A percentile compares a stretch with the other conserved stretches of the same genome.
Conservation (phyloP, 64 coral and sea anemone species). For the Hydrozoanthus tunicans region DNA sequence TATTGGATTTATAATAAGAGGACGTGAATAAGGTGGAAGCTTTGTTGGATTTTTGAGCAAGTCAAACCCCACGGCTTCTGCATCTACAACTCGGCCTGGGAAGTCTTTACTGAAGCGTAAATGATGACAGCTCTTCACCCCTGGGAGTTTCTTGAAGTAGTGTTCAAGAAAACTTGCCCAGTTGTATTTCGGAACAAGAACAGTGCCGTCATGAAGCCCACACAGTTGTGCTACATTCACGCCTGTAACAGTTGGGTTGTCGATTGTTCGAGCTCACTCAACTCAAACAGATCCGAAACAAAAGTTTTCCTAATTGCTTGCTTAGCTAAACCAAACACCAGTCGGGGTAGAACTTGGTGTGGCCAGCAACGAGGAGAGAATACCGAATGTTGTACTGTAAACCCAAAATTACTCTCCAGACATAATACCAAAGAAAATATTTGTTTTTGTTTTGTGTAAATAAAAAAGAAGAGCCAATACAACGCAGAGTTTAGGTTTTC, state of each 20-base stretch:
- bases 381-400: background rate
- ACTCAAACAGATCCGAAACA: slow-evolving; percentile 45
- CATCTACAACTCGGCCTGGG: background rate
- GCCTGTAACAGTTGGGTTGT: slow-evolving; percentile 10
- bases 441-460: background rate
- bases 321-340: slow-evolving; percentile 32
- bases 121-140: background rate
- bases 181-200: slow-evolving; percentile 20
- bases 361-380: slow-evolving; percentile 23
- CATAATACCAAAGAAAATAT: background rate
- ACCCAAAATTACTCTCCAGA: background rate
- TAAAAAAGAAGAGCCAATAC: background rate
- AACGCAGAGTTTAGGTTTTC: too few relatives aligned
- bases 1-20: slow-evolving; percentile 11
- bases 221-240: slow-evolving; percentile 62
- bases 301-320: slow-evolving; percentile 37
- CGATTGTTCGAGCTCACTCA: slow-evolving; percentile 14
- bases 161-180: background rate
- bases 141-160: slow-evolving; percentile 56
- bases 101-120: slow-evolving; percentile 33
- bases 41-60: background rate
- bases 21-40: slow-evolving; percentile 23
- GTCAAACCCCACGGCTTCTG: background rate
- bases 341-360: slow-evolving; percentile 26
- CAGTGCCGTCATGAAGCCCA: slow-evolving; percentile 38